Evolutionary conservation across 2,888 invertebrate genomes (phyloP).

Genomic region (Protonemura montana): DNA sequence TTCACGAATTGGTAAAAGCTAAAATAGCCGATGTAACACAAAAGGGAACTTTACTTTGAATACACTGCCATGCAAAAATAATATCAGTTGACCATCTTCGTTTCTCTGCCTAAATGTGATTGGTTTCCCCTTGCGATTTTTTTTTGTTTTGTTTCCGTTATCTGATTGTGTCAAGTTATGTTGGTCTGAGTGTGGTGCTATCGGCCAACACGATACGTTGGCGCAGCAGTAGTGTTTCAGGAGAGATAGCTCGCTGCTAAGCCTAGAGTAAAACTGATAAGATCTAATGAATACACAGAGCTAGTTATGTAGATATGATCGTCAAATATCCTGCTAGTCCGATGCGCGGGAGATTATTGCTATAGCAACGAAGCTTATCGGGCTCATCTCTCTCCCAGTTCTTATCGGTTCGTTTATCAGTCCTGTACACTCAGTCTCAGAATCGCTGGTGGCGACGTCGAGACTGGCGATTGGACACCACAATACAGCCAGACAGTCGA

Average conservation of each 20-base stretch:
- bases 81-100: background rate
- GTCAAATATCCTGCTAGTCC: constrained; percentile 53
- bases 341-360: constrained; percentile 53
- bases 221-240: constrained; percentile 9
- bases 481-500: background rate
- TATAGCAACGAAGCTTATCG: constrained; percentile 38
- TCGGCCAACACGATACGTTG: background rate
- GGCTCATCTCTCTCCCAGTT: constrained; percentile 31
- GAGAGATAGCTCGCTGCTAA: constrained; percentile 42
- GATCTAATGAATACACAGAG: constrained; percentile 51
- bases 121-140: background rate
- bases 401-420: constrained; percentile 41
- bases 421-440: constrained; percentile 27
- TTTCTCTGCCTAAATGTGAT: background rate
- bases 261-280: constrained; percentile 46
- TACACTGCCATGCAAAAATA: background rate
- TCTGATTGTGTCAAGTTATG: background rate
- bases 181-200: constrained; percentile 22
- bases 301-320: constrained; percentile 51
- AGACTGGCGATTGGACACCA: background rate
- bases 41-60: background rate
- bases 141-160: background rate
- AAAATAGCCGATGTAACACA: background rate
- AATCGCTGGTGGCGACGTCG: background rate
- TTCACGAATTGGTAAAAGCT: background rate